These are phyloP conservation scores for Mesopsocus fuscifrons DNA, from an alignment of 2,888 invertebrate species.

Conservation along the genomic window DNA sequence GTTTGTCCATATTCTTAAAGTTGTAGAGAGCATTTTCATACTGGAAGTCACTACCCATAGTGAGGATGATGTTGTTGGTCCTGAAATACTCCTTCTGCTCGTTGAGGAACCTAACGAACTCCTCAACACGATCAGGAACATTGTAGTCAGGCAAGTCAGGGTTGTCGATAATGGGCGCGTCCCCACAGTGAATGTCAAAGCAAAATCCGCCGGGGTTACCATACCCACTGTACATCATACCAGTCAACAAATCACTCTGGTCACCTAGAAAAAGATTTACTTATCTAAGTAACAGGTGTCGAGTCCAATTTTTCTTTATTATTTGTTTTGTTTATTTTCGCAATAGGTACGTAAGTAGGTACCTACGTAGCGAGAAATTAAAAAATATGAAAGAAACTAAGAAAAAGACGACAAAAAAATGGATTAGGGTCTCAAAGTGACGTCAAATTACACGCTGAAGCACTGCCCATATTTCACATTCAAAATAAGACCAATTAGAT, in stretches of 20 bases:
- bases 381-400: no score
- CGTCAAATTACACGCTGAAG: no score
- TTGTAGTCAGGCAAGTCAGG: constrained; percentile 37
- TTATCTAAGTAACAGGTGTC: no score
- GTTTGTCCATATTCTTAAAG: constrained; percentile 39
- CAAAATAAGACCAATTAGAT: no score
- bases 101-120: constrained; percentile 20
- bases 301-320: no score
- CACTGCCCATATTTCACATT: no score
- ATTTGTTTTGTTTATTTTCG: no score
- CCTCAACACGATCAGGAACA: constrained; percentile 33
- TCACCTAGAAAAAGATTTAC: no score
- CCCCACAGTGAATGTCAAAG: constrained; percentile 51
- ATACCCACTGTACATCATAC: constrained; percentile 63
- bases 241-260: constrained; percentile 57
- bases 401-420: no score
- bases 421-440: no score
- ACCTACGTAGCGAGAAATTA: no score
- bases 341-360: no score
- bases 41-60: constrained; percentile 47
- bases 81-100: constrained; percentile 24
- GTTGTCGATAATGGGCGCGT: constrained; percentile 33
- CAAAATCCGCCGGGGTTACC: constrained; percentile 80
- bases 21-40: constrained; percentile 36
- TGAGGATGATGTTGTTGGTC: constrained; percentile 37